These are phyloP conservation scores for Leptopilina clavipes DNA, from an alignment of 1,140 invertebrate species.

Conservation along the genomic window DNA sequence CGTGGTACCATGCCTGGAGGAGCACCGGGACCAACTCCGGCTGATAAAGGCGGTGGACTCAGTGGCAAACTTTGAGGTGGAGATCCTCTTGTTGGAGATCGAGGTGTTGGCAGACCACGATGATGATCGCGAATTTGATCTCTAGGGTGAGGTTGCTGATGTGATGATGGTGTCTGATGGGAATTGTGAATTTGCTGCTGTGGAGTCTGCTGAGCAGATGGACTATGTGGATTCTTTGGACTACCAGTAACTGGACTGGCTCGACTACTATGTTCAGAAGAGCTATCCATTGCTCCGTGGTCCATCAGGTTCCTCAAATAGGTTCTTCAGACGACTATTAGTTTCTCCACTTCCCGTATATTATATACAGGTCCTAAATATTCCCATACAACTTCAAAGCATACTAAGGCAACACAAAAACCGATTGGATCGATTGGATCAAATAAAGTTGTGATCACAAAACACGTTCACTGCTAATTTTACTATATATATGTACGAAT, in stretches of 20 bases:
- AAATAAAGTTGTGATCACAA: background rate
- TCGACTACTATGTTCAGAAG: slow-evolving; percentile 74
- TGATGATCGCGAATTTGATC: slow-evolving; percentile 66
- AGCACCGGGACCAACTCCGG: slow-evolving; percentile 67
- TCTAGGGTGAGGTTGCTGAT: slow-evolving; percentile 64
- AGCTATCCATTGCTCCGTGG: slow-evolving; percentile 79
- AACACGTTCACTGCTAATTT: slow-evolving; percentile 14
- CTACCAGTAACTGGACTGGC: slow-evolving; percentile 71
- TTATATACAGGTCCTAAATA: too few relatives aligned
- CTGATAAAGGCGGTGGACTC: slow-evolving; percentile 80
- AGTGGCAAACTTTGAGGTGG: slow-evolving; percentile 78
- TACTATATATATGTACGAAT: background rate
- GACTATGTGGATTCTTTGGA: slow-evolving; percentile 66
- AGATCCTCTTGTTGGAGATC: slow-evolving; percentile 72
- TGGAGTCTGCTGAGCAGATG: slow-evolving; percentile 49
- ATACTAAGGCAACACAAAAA: background rate
- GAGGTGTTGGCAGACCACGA: slow-evolving; percentile 72
- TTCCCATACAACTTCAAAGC: background rate
- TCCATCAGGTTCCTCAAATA: slow-evolving; percentile 64
- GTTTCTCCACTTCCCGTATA: too few relatives aligned
- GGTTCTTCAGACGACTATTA: too few relatives aligned
- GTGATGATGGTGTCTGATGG: slow-evolving; percentile 49
- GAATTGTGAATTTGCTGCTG: slow-evolving; percentile 44
- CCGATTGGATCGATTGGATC: background rate
- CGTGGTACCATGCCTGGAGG: slow-evolving; percentile 72